Evolutionary conservation across 2,888 invertebrate species (phyloP), one percentile per base, ranked within the genome.

Genomic region (Hydrotaea cyrtoneurina): DNA sequence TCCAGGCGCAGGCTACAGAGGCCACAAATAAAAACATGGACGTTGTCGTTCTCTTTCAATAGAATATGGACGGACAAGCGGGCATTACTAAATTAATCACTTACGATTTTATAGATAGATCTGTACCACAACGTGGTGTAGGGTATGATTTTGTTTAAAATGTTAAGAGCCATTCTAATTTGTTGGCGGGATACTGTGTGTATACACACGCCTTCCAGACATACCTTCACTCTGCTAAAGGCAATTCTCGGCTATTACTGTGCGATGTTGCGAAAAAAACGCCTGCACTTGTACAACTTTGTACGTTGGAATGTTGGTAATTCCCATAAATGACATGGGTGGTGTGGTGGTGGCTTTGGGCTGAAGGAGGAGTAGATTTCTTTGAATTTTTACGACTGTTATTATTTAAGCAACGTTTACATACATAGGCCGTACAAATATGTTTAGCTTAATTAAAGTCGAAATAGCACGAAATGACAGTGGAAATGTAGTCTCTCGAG

Each of bases 371-470:
- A 31, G 31, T 31, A 73, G 74, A 83, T 39, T 64, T 85, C 82
- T 86, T 55, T 82, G 87, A 88, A 88, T 88, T 88, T 89, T 89
- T 88, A 88, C 87, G 81, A 85, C 86, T 86, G 85, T 86, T 86
- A 86, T 86, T 86, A 86, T 86, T 84, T 80, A 80, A 82, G 86
- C 86, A 78, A 50, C 69, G 43, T 31, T 75, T 31, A 21, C 57
- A 84, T 55, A 74, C 50, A 66, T 73, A 74, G 66, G 66, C 74
- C 74, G 75, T 75, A 84, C 36, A 85, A 84, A 83, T 88, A 90
- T 90, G 90, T 90, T 90, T 90, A 87, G 87, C 90, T 90, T 90
- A 90, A 90, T 90, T 90, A 90, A 90, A 90, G 90, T 90, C 88
- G 87, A 90, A 87, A 80, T 69, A 79, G 62, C 76, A 71, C 36